phyloP scores from a whole-genome alignment of 2,888 invertebrate species.

The Harpalus rubripes region DNA sequence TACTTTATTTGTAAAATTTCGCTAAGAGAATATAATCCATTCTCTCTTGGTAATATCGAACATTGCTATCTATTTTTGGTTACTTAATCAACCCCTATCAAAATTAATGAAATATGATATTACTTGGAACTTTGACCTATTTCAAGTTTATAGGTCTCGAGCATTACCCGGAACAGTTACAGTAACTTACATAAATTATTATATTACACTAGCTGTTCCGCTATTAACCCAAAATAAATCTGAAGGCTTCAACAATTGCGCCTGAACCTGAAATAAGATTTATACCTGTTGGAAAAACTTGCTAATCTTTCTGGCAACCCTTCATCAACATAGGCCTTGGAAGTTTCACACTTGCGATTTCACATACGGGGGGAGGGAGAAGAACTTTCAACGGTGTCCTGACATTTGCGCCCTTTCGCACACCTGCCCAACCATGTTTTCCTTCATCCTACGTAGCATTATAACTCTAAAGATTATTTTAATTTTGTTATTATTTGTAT shows the following conservation, averaged over 20 bases:
- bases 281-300: not conserved
- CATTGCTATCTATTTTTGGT: not conserved
- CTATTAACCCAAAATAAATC: not conserved
- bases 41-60: not conserved
- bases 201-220: not conserved
- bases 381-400: not conserved
- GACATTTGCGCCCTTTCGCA: not conserved
- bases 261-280: not conserved
- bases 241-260: not conserved
- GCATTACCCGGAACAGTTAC: not conserved
- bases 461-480: not conserved
- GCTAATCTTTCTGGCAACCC: not conserved
- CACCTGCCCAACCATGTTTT: not conserved
- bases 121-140: constrained; percentile 5
- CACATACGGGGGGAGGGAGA: not conserved
- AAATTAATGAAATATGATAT: constrained; percentile 7
- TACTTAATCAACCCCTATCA: not conserved
- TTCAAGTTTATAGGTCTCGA: not conserved
- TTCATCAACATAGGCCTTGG: not conserved
- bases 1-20: no score
- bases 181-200: constrained; percentile 7
- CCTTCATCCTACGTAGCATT: not conserved
- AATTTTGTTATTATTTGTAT: not conserved
- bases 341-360: not conserved
- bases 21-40: no score